phyloP scores from a whole-genome alignment of 2,797 vertebrate genomes.

The Tadarida brasiliensis region DNA sequence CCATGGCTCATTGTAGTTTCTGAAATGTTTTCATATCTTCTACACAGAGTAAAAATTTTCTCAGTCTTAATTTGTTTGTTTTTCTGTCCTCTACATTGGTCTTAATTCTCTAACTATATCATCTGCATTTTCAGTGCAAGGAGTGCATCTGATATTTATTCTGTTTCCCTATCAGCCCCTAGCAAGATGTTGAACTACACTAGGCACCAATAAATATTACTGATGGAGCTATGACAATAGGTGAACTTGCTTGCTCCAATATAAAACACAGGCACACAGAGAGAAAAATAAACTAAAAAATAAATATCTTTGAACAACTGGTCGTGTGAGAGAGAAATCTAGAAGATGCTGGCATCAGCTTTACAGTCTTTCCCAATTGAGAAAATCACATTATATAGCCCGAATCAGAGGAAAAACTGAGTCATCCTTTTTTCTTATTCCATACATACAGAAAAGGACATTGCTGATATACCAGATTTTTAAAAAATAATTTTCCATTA shows the following conservation, averaged over 20 bases:
- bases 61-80: neutral
- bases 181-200: neutral
- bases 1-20: neutral
- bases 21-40: neutral
- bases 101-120: neutral
- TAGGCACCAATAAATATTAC: conserved; percentile 3
- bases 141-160: neutral
- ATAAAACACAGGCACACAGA: neutral
- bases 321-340: conserved; percentile 7
- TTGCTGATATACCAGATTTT: neutral
- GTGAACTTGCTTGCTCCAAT: neutral
- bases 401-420: conserved; percentile 36
- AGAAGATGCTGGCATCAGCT: conserved; percentile 45
- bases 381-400: conserved; percentile 41
- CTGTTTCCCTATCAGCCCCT: neutral
- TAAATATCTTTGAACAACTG: neutral
- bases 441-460: neutral
- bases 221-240: neutral
- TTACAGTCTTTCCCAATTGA: conserved; percentile 11
- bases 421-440: conserved; percentile 47
- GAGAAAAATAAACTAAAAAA: conserved; percentile 20
- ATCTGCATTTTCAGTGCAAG: neutral
- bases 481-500: neutral
- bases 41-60: neutral
- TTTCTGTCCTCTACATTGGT: neutral